Evolutionary conservation across 2,113 vertebrate genomes (phyloP), one percentile per base, ranked within the genome.

Genomic region (Pachyramphus minor): DNA sequence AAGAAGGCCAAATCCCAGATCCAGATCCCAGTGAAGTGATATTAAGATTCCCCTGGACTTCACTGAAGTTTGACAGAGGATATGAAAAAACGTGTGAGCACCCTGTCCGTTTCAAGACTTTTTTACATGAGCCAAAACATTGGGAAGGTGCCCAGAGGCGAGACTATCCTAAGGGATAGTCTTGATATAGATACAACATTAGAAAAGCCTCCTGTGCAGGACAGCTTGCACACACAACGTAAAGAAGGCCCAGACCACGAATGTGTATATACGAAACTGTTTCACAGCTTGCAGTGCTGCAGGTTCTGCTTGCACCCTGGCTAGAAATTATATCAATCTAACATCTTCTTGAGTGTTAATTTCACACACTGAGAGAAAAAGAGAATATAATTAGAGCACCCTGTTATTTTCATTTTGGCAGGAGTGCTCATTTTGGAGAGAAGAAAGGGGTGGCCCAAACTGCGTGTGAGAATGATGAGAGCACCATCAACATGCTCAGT

Each of bases 261-360:
- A 77, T 24, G 21, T 14, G 31, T 63, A 28, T 56, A 8, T 16
- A 50, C 30, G 80, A 84, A 71, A 20, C 35, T 55, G 31, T 50
- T 87, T 55, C 58, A 53, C 45, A 86, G 63, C 68, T 77, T 58
- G 79, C 37, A 68, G 35, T 33, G 35, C 72, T 77, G 72, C 68
- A 74, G 68, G 42, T 58, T 90, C 50, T 86, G 30, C 41, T 80
- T 74, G 59, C 37, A 68, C 35, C 18, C 25, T 28, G 81, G 39
- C 55, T 95, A 62, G 68, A 80, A 92, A 67, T 5, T 12, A 63
- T 68, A 75, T 58, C 73, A 81, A 95, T 50, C 55, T 68, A 83
- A 58, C 49, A 63, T 39, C 67, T 78, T 75, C 62, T 8, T 49
- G n/a, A 68, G 27, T 27, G 25, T 23, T 83, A 45, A 77, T 69